Conservation (phyloP, 37 sponge, comb jelly and placozoan genomes). For the Haliclona indistincta region DNA sequence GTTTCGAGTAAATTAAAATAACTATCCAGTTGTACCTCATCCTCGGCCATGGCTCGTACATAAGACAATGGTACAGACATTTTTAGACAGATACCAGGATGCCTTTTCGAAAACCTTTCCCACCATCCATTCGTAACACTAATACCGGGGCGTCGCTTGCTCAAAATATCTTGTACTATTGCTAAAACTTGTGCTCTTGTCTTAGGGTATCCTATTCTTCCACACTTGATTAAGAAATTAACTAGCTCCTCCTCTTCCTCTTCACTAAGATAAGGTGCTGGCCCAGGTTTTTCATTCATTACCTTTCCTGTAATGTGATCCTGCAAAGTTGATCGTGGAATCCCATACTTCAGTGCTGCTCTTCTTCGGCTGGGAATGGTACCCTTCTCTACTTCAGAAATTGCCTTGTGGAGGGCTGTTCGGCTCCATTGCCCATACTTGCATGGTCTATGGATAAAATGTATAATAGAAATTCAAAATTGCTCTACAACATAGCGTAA, state of each 20-base stretch:
- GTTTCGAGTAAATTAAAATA: slow-evolving; percentile 13
- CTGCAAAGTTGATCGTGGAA: too few species aligned
- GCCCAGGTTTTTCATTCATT: slow-evolving; percentile 10
- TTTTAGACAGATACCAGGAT: not conserved
- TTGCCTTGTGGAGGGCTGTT: too few species aligned
- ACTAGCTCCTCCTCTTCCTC: slow-evolving; percentile 22
- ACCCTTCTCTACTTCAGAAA: too few species aligned
- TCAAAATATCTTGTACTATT: slow-evolving; percentile 6
- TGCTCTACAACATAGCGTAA: too few species aligned
- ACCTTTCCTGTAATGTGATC: too few species aligned
- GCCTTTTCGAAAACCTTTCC: slow-evolving; percentile 3
- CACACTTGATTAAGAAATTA: not conserved
- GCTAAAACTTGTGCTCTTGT: slow-evolving; percentile 4
- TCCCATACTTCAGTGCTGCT: too few species aligned
- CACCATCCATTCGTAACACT: too few species aligned
- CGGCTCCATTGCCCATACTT: too few species aligned
- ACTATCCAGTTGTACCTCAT: not conserved
- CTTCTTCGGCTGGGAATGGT: too few species aligned
- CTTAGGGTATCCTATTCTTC: slow-evolving; percentile 15
- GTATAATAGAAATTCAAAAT: too few species aligned
- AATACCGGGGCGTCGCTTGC: too few species aligned
- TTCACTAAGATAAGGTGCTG: slow-evolving; percentile 1
- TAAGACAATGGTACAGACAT: slow-evolving; percentile 1
- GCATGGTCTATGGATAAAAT: too few species aligned
- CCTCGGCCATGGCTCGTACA: slow-evolving; percentile 3